phyloP scores from a whole-genome alignment of 2,113 vertebrate genomes.

The Prochilodus magdalenae region DNA sequence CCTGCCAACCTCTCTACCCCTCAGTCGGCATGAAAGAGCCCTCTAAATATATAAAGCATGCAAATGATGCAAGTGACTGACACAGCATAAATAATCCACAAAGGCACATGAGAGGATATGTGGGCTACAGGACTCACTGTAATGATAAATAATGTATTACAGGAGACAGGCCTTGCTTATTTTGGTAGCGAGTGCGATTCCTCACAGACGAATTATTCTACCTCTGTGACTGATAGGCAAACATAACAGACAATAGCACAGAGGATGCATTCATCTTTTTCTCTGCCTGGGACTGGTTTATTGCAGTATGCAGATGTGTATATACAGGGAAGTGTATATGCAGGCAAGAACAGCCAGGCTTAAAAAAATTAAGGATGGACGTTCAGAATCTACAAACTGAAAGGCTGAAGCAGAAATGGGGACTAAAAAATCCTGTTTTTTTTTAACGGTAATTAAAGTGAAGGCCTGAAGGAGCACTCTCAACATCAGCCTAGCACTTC shows the following conservation, averaged over 20 bases:
- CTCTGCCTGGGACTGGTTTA: constrained; percentile 34
- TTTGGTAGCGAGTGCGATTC: constrained; percentile 66
- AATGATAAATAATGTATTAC: constrained; percentile 77
- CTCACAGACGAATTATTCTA: constrained; percentile 70
- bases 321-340: constrained; percentile 23
- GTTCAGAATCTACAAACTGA: not conserved
- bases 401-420: constrained; percentile 3
- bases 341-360: not conserved
- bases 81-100: constrained; percentile 78
- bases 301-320: constrained; percentile 25
- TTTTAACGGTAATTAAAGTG: too few relatives aligned
- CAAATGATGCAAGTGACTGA: constrained; percentile 67
- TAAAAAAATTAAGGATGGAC: constrained; percentile 12
- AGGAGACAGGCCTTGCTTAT: constrained; percentile 72
- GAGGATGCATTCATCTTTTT: constrained; percentile 46
- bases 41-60: constrained; percentile 63
- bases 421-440: too few relatives aligned
- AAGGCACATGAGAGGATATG: constrained; percentile 72
- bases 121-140: constrained; percentile 59
- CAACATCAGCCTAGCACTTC: constrained; percentile 6
- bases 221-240: constrained; percentile 70
- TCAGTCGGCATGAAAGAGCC: constrained; percentile 60
- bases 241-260: constrained; percentile 60
- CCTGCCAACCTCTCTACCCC: constrained; percentile 52
- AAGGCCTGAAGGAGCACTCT: not conserved